phyloP scores from a whole-genome alignment of 1,140 invertebrate genomes.

The Pseudomyrmex cubaensis region DNA sequence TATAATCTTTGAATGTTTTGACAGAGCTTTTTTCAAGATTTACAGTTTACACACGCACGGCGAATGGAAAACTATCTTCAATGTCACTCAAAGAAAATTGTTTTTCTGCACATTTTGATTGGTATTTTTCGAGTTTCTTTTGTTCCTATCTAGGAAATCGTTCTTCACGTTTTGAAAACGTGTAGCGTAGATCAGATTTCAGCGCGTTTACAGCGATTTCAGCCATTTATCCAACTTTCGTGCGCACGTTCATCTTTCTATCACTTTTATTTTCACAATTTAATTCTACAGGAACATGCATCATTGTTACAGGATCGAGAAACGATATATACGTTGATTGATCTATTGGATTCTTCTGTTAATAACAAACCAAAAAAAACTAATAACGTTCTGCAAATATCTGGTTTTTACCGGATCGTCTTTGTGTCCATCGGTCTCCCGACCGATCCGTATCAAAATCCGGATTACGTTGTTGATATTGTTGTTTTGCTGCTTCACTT shows the following conservation, averaged over 20 bases:
- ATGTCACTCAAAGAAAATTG: too few species aligned
- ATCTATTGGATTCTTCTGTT: conserved; percentile 37
- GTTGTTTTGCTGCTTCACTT: conserved; percentile 33
- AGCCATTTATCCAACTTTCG: not conserved
- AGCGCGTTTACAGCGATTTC: not conserved
- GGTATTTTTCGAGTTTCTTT: not conserved
- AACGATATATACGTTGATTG: conserved; percentile 27
- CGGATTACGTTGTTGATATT: conserved; percentile 40
- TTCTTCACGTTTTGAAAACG: conserved; percentile 5
- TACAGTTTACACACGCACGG: too few species aligned
- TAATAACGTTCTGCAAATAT: conserved; percentile 53
- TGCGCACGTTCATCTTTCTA: conserved; percentile 17
- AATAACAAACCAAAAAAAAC: not conserved
- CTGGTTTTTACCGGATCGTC: conserved; percentile 21
- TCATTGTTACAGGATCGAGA: conserved; percentile 6
- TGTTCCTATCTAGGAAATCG: not conserved
- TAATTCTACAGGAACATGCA: conserved; percentile 32
- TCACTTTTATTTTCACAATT: conserved; percentile 41
- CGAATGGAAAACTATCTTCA: too few species aligned
- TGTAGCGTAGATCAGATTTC: not conserved
- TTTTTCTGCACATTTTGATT: not conserved
- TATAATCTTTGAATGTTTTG: too few species aligned
- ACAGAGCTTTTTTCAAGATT: too few species aligned
- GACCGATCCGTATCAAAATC: conserved; percentile 38
- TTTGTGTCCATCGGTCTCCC: conserved; percentile 47